Base-by-base conservation (phyloP, 2,888 invertebrate genomes). In the Escarpia spicata region DNA sequence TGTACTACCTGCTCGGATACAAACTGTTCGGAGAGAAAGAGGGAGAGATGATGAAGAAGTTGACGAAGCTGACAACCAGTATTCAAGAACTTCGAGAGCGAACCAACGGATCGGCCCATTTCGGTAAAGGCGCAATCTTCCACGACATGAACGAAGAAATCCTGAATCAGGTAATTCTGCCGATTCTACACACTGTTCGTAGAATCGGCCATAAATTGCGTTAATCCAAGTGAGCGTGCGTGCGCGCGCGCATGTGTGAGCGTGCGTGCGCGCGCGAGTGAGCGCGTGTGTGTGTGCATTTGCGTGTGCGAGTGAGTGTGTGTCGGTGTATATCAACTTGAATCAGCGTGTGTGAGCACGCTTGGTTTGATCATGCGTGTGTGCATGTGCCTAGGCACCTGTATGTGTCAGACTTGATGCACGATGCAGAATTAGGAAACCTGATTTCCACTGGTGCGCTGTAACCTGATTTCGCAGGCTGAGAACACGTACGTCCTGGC, bases 1-100 rank as follows among this genome's bases (percentile, higher is more conserved):
- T 99, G 99, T 99, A 99, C 97, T 99, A 99, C 96, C 97, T 99
- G 92, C 97, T 99, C 93, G 99, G 99, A 26, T 98, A 99, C 96
- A 98, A 98, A 94, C 97, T 99, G 2, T 99, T 43, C 44, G 52
- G 92, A 8, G 90, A 92, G 90, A 43, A 92, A 91, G 43, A 91
- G 37, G 44, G 44, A 91, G 91, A 91, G 91, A 37, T 43, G 2
- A 44, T 43, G 43, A 31, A 91, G 44, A 44, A 19, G 37, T 3
- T 43, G 15, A 58, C 43, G 52, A 52, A 92, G 4, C 19, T 19
- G n/a, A 75, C 75, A 26, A 2, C 26, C 2, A 75, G 19, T 0
- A 52, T 9, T 15, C 9, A 52, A 52, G 52, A 45, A 45, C 10
- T 45, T 6, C 45, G 45, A 60, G 0, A 15, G 4, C 19, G 1